Evolutionary conservation across 2,888 invertebrate species (phyloP).

Genomic region (Psylliodes chrysocephalus): DNA sequence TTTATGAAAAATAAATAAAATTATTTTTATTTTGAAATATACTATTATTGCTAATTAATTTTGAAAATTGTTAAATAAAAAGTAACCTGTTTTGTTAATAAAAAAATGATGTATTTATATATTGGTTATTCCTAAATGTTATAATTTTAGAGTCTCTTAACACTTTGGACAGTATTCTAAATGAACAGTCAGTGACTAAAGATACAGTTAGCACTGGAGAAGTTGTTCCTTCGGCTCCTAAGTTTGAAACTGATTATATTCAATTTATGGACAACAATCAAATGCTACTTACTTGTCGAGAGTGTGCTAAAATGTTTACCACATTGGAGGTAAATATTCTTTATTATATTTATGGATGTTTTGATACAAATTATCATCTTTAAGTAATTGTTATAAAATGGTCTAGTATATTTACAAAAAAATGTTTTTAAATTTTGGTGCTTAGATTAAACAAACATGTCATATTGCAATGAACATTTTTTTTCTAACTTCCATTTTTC

Average conservation of each 20-base stretch:
- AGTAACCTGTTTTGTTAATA: too few species aligned
- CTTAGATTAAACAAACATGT: neutral
- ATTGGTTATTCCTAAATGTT: too few species aligned
- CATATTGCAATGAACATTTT: too few species aligned
- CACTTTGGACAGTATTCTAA: constrained; percentile 48
- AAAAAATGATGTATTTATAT: too few species aligned
- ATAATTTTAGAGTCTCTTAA: constrained; percentile 50
- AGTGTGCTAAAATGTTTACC: constrained; percentile 61
- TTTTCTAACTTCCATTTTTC: too few species aligned
- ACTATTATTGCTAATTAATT: too few species aligned
- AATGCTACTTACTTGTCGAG: constrained; percentile 59
- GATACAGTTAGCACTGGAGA: constrained; percentile 13
- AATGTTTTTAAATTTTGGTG: neutral
- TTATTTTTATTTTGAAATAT: too few species aligned
- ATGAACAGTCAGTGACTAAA: constrained; percentile 33
- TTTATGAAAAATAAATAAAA: neutral
- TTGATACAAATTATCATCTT: too few species aligned
- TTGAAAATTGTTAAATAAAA: too few species aligned
- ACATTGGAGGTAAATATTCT: constrained; percentile 58
- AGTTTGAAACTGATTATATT: constrained; percentile 56
- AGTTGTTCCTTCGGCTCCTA: constrained; percentile 20
- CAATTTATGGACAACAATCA: constrained; percentile 61
- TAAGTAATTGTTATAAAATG: too few species aligned
- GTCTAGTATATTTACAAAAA: too few species aligned
- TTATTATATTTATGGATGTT: constrained; percentile 15